A percentile compares a stretch with the other conserved stretches of the same genome.
Evolutionary conservation across 2,113 vertebrate genomes (phyloP).

Genomic region (Leuciscus idus): DNA sequence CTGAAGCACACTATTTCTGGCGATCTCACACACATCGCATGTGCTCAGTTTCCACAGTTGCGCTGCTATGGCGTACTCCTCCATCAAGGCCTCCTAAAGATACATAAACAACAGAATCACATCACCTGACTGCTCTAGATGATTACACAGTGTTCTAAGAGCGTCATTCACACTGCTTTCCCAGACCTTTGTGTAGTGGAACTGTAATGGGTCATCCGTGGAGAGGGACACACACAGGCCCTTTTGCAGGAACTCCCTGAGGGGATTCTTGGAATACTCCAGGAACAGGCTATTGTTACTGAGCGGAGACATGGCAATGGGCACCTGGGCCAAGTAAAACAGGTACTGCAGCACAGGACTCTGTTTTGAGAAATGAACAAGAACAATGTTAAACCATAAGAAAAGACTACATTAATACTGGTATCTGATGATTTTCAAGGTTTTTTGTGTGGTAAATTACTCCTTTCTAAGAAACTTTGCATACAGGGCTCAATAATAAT

Average conservation of each 20-base stretch:
- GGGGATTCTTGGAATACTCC: constrained; percentile 95
- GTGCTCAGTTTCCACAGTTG: constrained; percentile 99
- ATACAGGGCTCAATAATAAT: no score
- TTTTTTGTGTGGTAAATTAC: not conserved
- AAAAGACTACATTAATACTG: not conserved
- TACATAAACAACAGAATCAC: not conserved
- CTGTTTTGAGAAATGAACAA: constrained; percentile 69
- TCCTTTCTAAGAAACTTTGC: no score
- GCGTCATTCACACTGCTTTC: not conserved
- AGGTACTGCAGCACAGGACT: constrained; percentile 97
- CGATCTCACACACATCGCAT: constrained; percentile 95
- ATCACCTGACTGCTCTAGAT: not conserved
- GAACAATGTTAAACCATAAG: not conserved
- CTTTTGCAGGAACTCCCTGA: constrained; percentile 94
- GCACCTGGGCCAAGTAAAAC: constrained; percentile 95
- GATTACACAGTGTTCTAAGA: not conserved
- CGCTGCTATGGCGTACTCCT: constrained; percentile 96
- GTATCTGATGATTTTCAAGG: not conserved
- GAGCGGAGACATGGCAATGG: constrained; percentile 98
- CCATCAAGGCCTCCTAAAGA: constrained; percentile 88
- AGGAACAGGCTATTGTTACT: constrained; percentile 98
- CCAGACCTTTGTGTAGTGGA: constrained; percentile 97
- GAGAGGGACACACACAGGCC: constrained; percentile 95
- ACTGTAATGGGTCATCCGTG: constrained; percentile 97
- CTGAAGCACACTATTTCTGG: constrained; percentile 95